Evolutionary conservation across 2,113 vertebrate genomes (phyloP), one percentile per base, ranked within the genome.

Genomic region (Poecile atricapillus): DNA sequence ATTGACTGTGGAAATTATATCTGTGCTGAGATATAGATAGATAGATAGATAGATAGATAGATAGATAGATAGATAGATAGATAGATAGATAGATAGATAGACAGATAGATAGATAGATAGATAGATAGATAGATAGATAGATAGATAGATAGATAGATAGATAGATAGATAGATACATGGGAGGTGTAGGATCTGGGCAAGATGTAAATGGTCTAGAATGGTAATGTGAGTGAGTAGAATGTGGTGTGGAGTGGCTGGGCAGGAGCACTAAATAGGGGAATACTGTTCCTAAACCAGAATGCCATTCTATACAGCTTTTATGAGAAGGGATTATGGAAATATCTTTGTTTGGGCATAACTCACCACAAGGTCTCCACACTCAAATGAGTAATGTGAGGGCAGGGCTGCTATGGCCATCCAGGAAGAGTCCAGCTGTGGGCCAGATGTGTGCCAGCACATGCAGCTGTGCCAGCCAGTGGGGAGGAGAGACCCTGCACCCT

Each of bases 391-490:
- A 80, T 43, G 28, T 58, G 18, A 19, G 65, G 46, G 16, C 37
- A 55, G 62, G n/a, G 11, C 13, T 86, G 63, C 81, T 53, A 1
- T 35, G 60, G 77, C 58, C 74, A 43, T 16, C 52, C 56, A 85
- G 37, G 16, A 60, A 44, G 11, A 62, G 56, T 33, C 47, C 74
- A 84, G 49, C 16, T 71, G 35, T 4, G 9, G 12, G 25, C 3
- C 70, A 91, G 77, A 65, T n/a, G n/a, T 69, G 41, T 7, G 2
- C 31, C 41, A 41, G 30, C 44, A 82, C 7, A 37, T 11, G 39
- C 39, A 50, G 18, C 63, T 83, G 21, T 19, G 37, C 3, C 0
- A 82, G 49, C 28, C 33, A 56, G 60, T 0, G 0, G 21, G 23
- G 23, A 79, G 24, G 9, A 73, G 22, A 82, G 7, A 27, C 6